Evolutionary conservation across 2,797 vertebrate genomes (phyloP).

Genomic region (Champsocephalus gunnari): DNA sequence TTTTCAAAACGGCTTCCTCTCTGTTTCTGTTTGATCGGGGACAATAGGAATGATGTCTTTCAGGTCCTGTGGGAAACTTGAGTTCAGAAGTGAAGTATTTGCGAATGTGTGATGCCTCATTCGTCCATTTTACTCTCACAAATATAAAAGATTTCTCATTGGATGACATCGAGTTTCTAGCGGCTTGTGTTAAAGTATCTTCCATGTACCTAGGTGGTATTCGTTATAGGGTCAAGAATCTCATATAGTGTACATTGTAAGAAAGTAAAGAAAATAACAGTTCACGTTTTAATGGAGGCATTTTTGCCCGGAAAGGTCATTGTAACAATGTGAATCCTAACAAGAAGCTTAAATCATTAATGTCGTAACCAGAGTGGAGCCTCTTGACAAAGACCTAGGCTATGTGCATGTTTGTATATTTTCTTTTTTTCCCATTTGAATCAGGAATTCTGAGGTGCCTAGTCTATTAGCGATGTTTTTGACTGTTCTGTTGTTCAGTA

Average conservation of each 20-base stretch:
- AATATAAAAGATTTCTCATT: slow-evolving; percentile 3
- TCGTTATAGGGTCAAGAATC: background rate
- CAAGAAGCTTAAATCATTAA: slow-evolving; percentile 14
- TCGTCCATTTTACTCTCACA: background rate
- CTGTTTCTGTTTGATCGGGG: slow-evolving; percentile 53
- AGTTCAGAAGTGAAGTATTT: slow-evolving; percentile 42
- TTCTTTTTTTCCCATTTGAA: background rate
- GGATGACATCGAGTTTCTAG: background rate
- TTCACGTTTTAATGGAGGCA: slow-evolving; percentile 13
- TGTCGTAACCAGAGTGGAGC: background rate
- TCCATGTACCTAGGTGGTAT: background rate
- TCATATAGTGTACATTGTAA: background rate
- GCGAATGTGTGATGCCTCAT: background rate
- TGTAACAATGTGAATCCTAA: slow-evolving; percentile 33
- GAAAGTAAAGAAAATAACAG: slow-evolving; percentile 7
- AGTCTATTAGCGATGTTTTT: slow-evolving; percentile 11
- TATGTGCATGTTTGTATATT: background rate
- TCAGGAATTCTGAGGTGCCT: background rate
- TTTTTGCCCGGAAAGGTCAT: slow-evolving; percentile 17
- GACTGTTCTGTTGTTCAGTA: slow-evolving; percentile 1
- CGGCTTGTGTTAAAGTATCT: background rate
- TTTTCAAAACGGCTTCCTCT: slow-evolving; percentile 75
- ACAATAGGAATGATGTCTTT: slow-evolving; percentile 63
- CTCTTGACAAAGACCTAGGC: background rate
- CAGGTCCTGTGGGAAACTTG: slow-evolving; percentile 46